Percentiles rank a stretch among this genome's conserved stretches.
Conservation (phyloP, 1,140 invertebrate species). For the Panagrolaimus sp. region DNA sequence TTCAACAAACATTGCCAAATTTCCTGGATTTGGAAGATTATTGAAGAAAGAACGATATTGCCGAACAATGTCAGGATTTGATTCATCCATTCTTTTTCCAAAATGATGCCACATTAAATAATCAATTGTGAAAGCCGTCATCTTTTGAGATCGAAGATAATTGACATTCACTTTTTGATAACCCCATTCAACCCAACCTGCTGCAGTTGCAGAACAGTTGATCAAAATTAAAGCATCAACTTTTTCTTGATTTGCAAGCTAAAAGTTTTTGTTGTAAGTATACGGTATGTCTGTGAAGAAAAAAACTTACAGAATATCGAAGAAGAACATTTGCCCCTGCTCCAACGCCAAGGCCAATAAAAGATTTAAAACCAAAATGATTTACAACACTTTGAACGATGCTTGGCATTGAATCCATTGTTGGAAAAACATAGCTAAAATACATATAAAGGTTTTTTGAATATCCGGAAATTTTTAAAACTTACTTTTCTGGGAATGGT, state of each 20-base stretch:
- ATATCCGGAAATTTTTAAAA: no score
- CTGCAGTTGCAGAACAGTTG: conserved; percentile 84
- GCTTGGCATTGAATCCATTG: conserved; percentile 89
- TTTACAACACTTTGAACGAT: conserved; percentile 76
- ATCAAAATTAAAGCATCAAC: conserved; percentile 84
- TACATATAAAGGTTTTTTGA: no score
- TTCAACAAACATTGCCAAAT: conserved; percentile 89
- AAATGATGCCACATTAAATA: conserved; percentile 99
- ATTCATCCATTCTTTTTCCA: conserved; percentile 78
- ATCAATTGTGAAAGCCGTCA: conserved; percentile 91
- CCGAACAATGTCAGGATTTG: conserved; percentile 68
- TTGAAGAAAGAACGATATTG: conserved; percentile 70
- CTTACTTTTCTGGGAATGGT: conserved; percentile 81
- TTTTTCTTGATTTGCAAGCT: conserved; percentile 70
- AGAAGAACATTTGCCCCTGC: conserved; percentile 90
- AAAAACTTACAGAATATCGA: conserved; percentile 72
- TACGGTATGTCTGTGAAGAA: neutral
- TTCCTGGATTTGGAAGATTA: conserved; percentile 82
- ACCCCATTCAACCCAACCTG: conserved; percentile 98
- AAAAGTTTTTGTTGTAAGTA: conserved; percentile 26
- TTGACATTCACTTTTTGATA: conserved; percentile 74
- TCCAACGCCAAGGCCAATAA: conserved; percentile 93
- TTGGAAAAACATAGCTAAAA: conserved; percentile 86
- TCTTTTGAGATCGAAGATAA: conserved; percentile 61
- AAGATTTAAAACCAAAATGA: conserved; percentile 73